Conservation (phyloP, 2,113 vertebrate species). For the Aplodontia rufa region DNA sequence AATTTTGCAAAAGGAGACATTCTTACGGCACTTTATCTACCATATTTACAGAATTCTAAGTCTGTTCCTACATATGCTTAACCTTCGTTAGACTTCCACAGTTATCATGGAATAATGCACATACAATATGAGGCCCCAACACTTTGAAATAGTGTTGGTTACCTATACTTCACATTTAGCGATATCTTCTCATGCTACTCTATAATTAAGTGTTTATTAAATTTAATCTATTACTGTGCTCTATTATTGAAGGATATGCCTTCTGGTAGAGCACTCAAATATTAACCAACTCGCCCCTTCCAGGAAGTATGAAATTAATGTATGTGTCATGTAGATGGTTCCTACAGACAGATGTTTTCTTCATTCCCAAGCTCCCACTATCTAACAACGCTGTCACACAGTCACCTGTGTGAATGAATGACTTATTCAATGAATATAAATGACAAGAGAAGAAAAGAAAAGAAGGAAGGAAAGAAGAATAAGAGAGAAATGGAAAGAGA, state of each 20-base stretch:
- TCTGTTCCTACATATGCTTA: not conserved
- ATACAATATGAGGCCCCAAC: not conserved
- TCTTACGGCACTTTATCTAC: no score
- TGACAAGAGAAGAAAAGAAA: not conserved
- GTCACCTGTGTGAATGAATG: not conserved
- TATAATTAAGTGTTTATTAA: not conserved
- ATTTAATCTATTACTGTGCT: not conserved
- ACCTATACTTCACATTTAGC: not conserved
- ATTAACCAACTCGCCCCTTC: not conserved
- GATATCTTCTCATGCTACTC: not conserved
- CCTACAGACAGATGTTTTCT: not conserved
- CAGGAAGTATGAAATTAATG: not conserved
- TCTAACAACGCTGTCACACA: not conserved
- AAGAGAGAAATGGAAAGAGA: not conserved
- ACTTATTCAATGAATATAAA: not conserved
- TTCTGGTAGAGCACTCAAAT: not conserved
- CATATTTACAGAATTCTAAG: not conserved
- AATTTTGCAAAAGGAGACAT: not conserved
- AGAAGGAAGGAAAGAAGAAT: no score
- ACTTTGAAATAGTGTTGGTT: not conserved
- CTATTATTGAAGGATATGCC: not conserved
- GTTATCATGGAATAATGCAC: not conserved
- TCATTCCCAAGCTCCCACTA: not conserved
- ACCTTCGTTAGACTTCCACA: not conserved
- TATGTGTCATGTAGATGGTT: not conserved